Evolutionary conservation across 2,888 invertebrate species (phyloP), one percentile per base, ranked within the genome.

Genomic region (Heliconius hortense): DNA sequence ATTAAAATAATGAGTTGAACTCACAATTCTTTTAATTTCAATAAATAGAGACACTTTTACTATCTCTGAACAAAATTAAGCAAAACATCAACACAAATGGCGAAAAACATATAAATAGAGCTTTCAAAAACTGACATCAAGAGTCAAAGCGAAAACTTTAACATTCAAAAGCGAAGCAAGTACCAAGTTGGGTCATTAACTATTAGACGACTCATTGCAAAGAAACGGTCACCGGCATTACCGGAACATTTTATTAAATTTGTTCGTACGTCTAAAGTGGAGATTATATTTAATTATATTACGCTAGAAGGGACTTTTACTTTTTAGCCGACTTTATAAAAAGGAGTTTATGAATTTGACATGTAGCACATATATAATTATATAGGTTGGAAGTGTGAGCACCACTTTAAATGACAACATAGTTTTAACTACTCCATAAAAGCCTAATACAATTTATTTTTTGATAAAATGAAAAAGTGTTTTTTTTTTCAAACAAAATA

Each of bases 201-300:
- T 70, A 70, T 70, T 70, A 70, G 39, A 71, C n/a, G 70, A 59
- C n/a, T 59, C 60, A 71, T 71, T 71, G 60, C 60, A 74, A 48
- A 68, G 35, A 69, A 43, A 26, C 43, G 56, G 73, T 66, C 64
- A 66, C 24, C 26, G 43, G 31, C 39, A 24, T 53, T 31, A 74
- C 43, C 39, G 56, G 59, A 53, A 63, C 56, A 60, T 74, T 74
- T 74, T 69, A 74, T 74, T 70, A 69, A 74, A 74, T 74, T 74
- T 69, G 69, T 53, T 69, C 74, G 28, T 62, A 31, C 13, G 13
- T 31, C 35, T 53, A 53, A 69, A 69, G 69, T 56, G 21, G 35
- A 35, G 28, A 53, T 48, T 26, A 11, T 24, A 60, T 71, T 71
- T 4, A 15, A 18, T 15, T 71, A 18, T 60, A 18, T 18, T 21